Evolutionary conservation across 1,140 invertebrate species (phyloP), one percentile per base, ranked within the genome.

Genomic region (Rhopalosiphum padi): DNA sequence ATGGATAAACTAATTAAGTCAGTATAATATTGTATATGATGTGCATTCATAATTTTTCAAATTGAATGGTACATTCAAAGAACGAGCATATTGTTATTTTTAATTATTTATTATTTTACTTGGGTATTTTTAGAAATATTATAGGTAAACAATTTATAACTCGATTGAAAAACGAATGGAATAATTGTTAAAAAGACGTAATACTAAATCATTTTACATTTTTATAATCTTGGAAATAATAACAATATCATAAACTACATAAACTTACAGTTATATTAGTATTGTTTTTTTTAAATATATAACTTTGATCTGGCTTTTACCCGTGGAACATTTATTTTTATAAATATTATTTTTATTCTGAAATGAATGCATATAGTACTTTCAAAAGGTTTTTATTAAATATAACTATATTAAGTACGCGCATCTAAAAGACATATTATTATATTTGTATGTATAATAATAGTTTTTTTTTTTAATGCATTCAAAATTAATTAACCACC

Each of bases 1-100:
- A 94, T 97, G 93, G 97, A 97, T 94, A 97, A 96, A 94, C 95
- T 97, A 2, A 97, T 98, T 89, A 96, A 97, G 96, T 93, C 41
- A 93, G 91, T 93, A 93, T 41, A 55, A 83, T 2, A 68, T 35
- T 43, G n/a, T 22, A 43, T 48, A n/a, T 53, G 1, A 46, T 25
- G 23, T 86, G 43, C 25, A 15, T 30, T 83, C 8, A 37, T 77
- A n/a, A 6, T 77, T 18, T 53, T 53, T 23, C 0, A 23, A 53
- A 53, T 22, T 53, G 23, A 23, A 53, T 23, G 23, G 53, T 23
- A 7, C 23, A 53, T 53, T 53, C 22, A 23, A 53, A 53, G 0
- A 60, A 60, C 25, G 55, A 60, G 9, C 25, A 60, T 11, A 25
- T 60, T 60, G 55, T 60, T 30, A 60, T 60, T 25, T 30, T 30